Evolutionary conservation across 2,113 vertebrate genomes (phyloP), one percentile per base, ranked within the genome.

Genomic region (Crypturellus undulatus): DNA sequence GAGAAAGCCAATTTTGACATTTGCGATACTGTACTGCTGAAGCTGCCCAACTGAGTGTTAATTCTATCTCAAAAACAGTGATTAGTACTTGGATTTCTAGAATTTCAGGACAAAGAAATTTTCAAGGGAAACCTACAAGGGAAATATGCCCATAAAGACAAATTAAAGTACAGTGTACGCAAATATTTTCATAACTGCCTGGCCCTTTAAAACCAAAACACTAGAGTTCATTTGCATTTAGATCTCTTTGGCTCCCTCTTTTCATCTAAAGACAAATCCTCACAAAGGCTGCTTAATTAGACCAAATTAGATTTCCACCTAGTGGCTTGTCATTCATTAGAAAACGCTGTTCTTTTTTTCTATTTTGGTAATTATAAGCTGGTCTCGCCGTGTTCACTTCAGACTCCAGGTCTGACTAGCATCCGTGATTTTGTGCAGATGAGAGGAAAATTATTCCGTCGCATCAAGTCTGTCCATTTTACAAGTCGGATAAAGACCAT

Each of bases 261-360:
- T 97, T 98, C 97, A 97, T 98, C 97, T 97, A 87, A 96, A 98
- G 98, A 98, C 97, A 98, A 98, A 98, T 98, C 98, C 98, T 97
- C 97, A 97, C 98, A 97, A 98, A 98, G 98, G 98, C 98, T 97
- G 97, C 98, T 98, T 98, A 98, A 98, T 98, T 98, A 98, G 98
- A 98, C 97, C 97, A 98, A 98, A 98, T 98, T 98, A 98, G 98
- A 98, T 98, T 98, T 98, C 98, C 95, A 96, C 97, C 97, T 97
- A 92, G 97, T 94, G 79, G 97, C 98, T 98, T 98, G 98, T 98
- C 98, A 98, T 91, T 98, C 98, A 98, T 98, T 98, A 98, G 97
- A 91, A 97, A 97, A 97, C 3, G 97, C 97, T 96, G 97, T 96
- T 97, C 97, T 97, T 97, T 97, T 96, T 97, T 97, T 96, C 95